Evolutionary conservation across 2,797 vertebrate genomes (phyloP), one percentile per base, ranked within the genome.

Genomic region (Chloroceryle inda): DNA sequence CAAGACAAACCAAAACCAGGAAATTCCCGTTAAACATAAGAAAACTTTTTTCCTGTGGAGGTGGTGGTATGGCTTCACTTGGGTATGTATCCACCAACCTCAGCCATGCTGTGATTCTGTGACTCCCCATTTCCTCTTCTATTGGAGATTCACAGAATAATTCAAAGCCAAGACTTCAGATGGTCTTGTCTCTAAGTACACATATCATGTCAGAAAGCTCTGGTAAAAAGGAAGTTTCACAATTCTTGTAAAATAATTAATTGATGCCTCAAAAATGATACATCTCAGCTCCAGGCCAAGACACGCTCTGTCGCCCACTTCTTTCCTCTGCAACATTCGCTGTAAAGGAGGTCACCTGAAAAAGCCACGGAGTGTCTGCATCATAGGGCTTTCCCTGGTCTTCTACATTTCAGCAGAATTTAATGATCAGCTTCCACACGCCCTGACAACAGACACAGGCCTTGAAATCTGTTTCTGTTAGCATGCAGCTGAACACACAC

Each of bases 21-120:
- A 53, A 53, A 91, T 58, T 66, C 13, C 38, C 45, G 61, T 16
- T 21, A 88, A 64, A 44, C 5, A 1, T 3, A 18, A 71, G 40
- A 56, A 38, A 38, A 1, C 1, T 4, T 37, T 26, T 24, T 63
- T n/a, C 27, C 24, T 18, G 0, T 21, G 29, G 42, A 13, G 15
- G 78, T 27, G 62, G 7, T 11, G 62, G 7, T 11, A 44, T 2
- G 26, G 29, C 19, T 33, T 85, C 3, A 3, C 11, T 27, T 63
- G 52, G n/a, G 16, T n/a, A 8, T 4, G 19, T 13, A 52, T 37
- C 37, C 50, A 71, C 44, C 69, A 52, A 17, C 44, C 44, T 42
- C 67, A 76, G 3, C 6, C 22, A 33, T 0, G 0, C 20, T 11
- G 71, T 13, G n/a, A 75, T 55, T 84, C 45, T 23, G 11, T 23